Percentiles rank a stretch among this genome's conserved stretches.
These are phyloP conservation scores for Rhynchonycteris naso DNA, from an alignment of 2,797 vertebrate genomes.

Conservation along the genomic window DNA sequence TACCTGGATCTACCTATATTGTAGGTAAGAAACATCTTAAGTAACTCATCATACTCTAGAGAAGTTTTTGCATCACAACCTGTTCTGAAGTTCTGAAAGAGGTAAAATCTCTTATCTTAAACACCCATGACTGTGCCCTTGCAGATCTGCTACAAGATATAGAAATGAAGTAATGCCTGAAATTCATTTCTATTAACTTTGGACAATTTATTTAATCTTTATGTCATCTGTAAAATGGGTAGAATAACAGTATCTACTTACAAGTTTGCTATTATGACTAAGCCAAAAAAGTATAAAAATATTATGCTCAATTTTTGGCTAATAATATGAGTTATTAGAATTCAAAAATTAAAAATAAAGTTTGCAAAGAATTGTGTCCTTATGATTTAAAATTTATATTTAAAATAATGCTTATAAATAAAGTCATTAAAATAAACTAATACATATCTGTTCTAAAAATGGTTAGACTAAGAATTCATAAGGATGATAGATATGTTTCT, in stretches of 20 bases:
- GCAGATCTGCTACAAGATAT: not conserved
- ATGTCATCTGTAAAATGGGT: constrained; percentile 6
- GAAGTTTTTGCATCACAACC: not conserved
- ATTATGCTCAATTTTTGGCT: not conserved
- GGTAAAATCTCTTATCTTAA: not conserved
- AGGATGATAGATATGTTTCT: not conserved
- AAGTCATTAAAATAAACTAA: not conserved
- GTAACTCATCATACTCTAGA: not conserved
- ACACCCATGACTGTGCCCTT: not conserved
- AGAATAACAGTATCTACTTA: not conserved
- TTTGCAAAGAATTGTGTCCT: not conserved
- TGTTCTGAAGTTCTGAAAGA: not conserved
- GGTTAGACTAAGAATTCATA: not conserved
- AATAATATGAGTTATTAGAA: not conserved
- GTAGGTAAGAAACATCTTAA: not conserved
- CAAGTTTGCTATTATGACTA: not conserved
- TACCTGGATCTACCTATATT: not conserved
- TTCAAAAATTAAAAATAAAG: not conserved
- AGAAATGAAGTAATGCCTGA: not conserved
- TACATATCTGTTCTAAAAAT: not conserved
- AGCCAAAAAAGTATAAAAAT: not conserved
- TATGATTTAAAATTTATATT: not conserved
- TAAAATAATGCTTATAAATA: not conserved
- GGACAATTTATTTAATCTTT: not conserved
- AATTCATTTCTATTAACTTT: not conserved